Evolutionary conservation across 2,888 invertebrate genomes (phyloP).

Genomic region (Sipha maydis): DNA sequence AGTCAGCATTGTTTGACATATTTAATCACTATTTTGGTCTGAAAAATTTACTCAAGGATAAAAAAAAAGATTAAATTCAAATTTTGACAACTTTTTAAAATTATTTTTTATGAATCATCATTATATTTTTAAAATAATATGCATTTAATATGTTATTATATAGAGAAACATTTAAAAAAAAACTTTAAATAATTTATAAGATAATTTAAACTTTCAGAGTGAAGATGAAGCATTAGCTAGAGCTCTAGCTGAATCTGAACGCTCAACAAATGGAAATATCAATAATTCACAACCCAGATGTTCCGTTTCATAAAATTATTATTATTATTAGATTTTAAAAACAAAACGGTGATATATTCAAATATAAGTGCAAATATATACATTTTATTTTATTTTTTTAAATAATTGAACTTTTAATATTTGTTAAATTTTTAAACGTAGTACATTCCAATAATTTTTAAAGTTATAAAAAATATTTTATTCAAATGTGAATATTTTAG

Average conservation of each 20-base stretch:
- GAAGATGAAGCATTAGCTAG: slow-evolving; percentile 92
- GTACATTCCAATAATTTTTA: slow-evolving; percentile 41
- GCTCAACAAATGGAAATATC: slow-evolving; percentile 69
- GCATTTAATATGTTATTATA: too few species aligned
- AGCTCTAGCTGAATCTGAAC: slow-evolving; percentile 82
- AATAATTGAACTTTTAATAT: slow-evolving; percentile 10
- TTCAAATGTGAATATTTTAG: not conserved
- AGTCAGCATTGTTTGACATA: not conserved
- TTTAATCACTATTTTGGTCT: too few species aligned
- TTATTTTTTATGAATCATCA: too few species aligned
- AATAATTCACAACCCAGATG: slow-evolving; percentile 60
- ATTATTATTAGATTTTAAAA: not conserved
- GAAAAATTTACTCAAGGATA: not conserved
- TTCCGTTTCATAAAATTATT: slow-evolving; percentile 57
- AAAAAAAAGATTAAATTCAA: not conserved
- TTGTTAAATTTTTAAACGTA: slow-evolving; percentile 9
- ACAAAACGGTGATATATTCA: slow-evolving; percentile 9
- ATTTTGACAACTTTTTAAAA: not conserved
- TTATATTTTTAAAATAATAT: too few species aligned
- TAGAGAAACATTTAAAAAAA: too few species aligned
- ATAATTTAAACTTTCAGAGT: slow-evolving; percentile 68
- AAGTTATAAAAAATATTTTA: not conserved
- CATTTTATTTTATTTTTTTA: slow-evolving; percentile 22
- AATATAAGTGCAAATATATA: not conserved
- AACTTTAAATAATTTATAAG: not conserved